Evolutionary conservation across 2,797 vertebrate genomes (phyloP).

Genomic region (Danionella dracula): DNA sequence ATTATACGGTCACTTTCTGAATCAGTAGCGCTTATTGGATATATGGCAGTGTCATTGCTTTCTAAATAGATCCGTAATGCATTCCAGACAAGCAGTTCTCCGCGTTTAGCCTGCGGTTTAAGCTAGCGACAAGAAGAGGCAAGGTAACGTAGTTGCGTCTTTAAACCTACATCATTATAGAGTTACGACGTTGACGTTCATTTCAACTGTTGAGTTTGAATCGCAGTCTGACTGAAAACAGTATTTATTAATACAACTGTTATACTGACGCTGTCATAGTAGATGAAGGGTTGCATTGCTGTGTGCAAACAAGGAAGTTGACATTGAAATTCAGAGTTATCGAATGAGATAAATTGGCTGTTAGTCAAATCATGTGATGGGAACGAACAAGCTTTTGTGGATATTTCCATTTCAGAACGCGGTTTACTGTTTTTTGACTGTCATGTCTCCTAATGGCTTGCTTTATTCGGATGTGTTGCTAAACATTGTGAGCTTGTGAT

Average conservation of each 20-base stretch:
- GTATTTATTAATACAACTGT: no score
- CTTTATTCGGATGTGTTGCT: no score
- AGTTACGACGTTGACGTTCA: no score
- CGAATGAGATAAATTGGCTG: not conserved
- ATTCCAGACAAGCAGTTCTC: not conserved
- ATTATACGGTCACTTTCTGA: not conserved
- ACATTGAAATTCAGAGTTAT: not conserved
- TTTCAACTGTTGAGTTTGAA: no score
- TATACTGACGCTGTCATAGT: not conserved
- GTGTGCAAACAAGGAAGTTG: slow-evolving; percentile 25
- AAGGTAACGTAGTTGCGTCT: not conserved
- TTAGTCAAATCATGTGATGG: not conserved
- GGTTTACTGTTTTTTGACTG: no score
- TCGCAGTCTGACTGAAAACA: no score
- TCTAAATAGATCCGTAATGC: not conserved
- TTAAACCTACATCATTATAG: no score
- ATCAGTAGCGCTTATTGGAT: not conserved
- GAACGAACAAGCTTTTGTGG: not conserved
- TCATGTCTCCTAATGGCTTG: no score
- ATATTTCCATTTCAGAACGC: no score
- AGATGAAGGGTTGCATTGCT: not conserved
- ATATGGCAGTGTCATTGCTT: not conserved
- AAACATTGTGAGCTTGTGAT: no score
- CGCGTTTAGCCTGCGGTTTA: not conserved
- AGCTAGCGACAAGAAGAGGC: not conserved